Conservation (phyloP, 2,113 vertebrate genomes). For the Siphamia tubifer region DNA sequence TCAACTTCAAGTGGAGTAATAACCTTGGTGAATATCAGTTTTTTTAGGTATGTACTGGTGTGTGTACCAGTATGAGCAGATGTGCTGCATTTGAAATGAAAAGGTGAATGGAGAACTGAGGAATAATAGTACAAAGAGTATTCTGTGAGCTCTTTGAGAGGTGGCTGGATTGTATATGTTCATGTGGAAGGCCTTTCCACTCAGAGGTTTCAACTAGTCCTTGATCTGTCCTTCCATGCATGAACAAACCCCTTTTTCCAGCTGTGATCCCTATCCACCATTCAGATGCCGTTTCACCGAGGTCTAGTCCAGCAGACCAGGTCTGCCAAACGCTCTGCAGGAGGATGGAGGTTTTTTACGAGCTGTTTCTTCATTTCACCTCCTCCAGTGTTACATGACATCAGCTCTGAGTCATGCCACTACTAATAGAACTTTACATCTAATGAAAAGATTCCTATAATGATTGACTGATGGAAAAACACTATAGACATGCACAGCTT, state of each 20-base stretch:
- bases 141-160: slow-evolving; percentile 8
- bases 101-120: not conserved
- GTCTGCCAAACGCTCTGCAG: slow-evolving; percentile 37
- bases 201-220: not conserved
- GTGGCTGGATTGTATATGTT: slow-evolving; percentile 6
- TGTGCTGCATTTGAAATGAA: not conserved
- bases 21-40: too few species aligned
- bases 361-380: slow-evolving; percentile 48
- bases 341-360: slow-evolving; percentile 55
- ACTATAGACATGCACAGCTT: slow-evolving; percentile 19
- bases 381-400: slow-evolving; percentile 51
- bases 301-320: slow-evolving; percentile 27
- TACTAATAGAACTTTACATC: slow-evolving; percentile 53
- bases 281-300: slow-evolving; percentile 9
- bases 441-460: slow-evolving; percentile 57
- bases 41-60: slow-evolving; percentile 6
- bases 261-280: not conserved
- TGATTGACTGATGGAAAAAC: slow-evolving; percentile 38
- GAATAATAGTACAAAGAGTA: not conserved
- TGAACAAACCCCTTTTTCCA: slow-evolving; percentile 26
- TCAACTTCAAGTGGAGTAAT: too few species aligned
- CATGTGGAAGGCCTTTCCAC: not conserved
- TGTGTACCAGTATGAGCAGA: slow-evolving; percentile 8
- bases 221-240: slow-evolving; percentile 32
- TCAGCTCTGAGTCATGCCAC: slow-evolving; percentile 55